Base-by-base conservation (phyloP, 2,888 invertebrate genomes). In the Deroplatys truncata region DNA sequence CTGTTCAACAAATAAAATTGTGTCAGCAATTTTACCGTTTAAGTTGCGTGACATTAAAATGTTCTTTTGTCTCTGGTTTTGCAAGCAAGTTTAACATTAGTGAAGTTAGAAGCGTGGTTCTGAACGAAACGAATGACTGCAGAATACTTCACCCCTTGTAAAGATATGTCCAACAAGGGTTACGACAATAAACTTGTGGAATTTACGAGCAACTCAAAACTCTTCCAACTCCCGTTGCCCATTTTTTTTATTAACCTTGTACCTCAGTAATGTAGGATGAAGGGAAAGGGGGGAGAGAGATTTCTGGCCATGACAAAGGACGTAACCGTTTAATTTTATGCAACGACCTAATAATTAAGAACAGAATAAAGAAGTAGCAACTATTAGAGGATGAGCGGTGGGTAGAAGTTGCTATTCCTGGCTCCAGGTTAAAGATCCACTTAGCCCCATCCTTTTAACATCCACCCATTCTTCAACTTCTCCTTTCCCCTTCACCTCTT, bases 381-480 rank as follows among this genome's bases (percentile, higher is more conserved):
- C 83, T 82, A 87, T 87, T 87, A 87, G 82, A 86, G 86, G 82
- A 82, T 29, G 56, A 72, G 56, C 56, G 56, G 56, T 72, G 56
- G 56, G 56, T 72, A 72, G 56, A 72, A 25, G 56, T 72, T 72
- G 56, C 56, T 72, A 72, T 72, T 87, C 85, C 88, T 56, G 84
- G 86, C 85, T 84, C 20, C 90, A 90, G 90, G 90, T 90, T 90
- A 90, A 90, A 84, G 72, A 89, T 88, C 88, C 90, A 90, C 90
- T 88, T 90, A 90, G 86, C 88, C 86, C 86, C 86, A 82, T 86
- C 85, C 86, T 85, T 85, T 90, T 82, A 43, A 85, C 84, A 88
- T 31, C 56, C 88, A 86, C 88, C 56, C 88, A 88, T 90, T 88
- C 82, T 86, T 90, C 90, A 90, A 88, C 84, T 88, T 87, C 83